Percentiles rank a stretch among this genome's conserved stretches.
Conservation (phyloP, 2,113 vertebrate species). For the Arothron firmamentum region DNA sequence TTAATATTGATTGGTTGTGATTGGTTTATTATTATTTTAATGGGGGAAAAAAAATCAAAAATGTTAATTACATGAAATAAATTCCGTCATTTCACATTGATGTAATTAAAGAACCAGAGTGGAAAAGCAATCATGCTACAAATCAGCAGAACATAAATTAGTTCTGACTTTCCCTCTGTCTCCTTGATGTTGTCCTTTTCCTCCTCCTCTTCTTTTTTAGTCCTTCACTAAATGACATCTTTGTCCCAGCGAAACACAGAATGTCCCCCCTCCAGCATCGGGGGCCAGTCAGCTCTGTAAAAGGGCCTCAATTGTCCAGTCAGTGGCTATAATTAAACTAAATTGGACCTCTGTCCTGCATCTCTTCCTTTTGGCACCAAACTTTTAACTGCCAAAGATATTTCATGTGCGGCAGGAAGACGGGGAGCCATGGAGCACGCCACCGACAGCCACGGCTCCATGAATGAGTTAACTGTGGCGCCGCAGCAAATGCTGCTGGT, state of each 20-base stretch:
- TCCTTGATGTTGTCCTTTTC: slow-evolving; percentile 32
- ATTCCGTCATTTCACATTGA: neutral
- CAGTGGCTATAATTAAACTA: slow-evolving; percentile 57
- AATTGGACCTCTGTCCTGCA: slow-evolving; percentile 60
- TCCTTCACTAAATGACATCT: slow-evolving; percentile 62
- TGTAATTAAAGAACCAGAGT: slow-evolving; percentile 1
- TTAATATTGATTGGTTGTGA: neutral
- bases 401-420: slow-evolving; percentile 19
- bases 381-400: slow-evolving; percentile 20
- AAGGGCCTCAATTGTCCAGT: slow-evolving; percentile 59
- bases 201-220: slow-evolving; percentile 4
- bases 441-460: neutral
- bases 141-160: slow-evolving; percentile 34
- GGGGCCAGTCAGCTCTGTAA: slow-evolving; percentile 38
- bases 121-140: slow-evolving; percentile 31
- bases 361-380: slow-evolving; percentile 29
- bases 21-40: neutral
- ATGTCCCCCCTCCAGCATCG: slow-evolving; percentile 45
- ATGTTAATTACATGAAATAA: neutral
- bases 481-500: neutral
- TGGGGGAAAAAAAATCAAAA: neutral
- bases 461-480: slow-evolving; percentile 24
- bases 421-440: neutral
- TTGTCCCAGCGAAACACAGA: slow-evolving; percentile 61
- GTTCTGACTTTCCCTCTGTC: slow-evolving; percentile 32